Evolutionary conservation across 2,888 invertebrate species (phyloP), one percentile per base, ranked within the genome.

Genomic region (Sinotaia quadrata): DNA sequence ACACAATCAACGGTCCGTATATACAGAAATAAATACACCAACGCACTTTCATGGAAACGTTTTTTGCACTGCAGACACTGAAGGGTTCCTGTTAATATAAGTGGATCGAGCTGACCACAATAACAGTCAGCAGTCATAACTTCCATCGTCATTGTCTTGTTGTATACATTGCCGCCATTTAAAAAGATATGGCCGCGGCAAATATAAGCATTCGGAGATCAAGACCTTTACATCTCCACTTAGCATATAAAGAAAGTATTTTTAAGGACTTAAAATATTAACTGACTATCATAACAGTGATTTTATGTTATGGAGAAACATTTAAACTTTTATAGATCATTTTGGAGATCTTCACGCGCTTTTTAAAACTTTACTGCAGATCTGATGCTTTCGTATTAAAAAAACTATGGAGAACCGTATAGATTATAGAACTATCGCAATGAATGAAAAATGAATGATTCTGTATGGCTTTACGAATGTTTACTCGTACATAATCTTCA

Each of bases 31-130:
- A n/a, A 47, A 8, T 18, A 47, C 18, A 4, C 21, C 18, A 7
- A 27, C 34, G 21, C 37, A 69, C 69, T 66, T 59, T 54, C n/a
- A 56, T 69, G 69, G 37, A 69, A 69, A 44, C 65, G 44, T 29
- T 54, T 69, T 44, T 54, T 65, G 41, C 69, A 69, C 41, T 41
- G 8, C 4, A 2, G 15, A 27, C 65, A 65, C 18, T 65, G 65
- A 33, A 65, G 56, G 33, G 65, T 65, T n/a, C 65, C 65, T 47
- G 44, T 56, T n/a, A 8, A 24, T 0, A 27, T 41, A 24, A 56
- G 12, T 24, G 33, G 54, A 51, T 44, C 52, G 7, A 56, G 44
- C 5, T 7, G 24, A 24, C 31, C 56, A 56, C 65, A 56, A 44
- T 68, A 56, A 47, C 49, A 68, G 8, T 65, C 33, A 15, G n/a